Percentiles rank a stretch among this genome's conserved stretches.
phyloP scores from a whole-genome alignment of 2,113 vertebrate species.

The Oplegnathus fasciatus region DNA sequence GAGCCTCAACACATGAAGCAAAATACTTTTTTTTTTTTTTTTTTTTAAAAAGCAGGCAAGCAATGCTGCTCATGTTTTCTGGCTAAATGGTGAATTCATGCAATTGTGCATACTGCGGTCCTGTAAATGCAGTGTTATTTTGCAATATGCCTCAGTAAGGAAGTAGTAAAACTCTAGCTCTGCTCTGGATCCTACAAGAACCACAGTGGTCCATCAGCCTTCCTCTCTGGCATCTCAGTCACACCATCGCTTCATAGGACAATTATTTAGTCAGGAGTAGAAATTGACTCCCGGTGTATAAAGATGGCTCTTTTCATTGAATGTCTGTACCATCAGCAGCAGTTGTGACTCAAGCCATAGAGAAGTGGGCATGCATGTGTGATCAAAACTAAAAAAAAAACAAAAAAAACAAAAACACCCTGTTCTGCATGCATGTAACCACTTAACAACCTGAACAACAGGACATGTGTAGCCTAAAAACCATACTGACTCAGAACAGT shows the following conservation, averaged over 20 bases:
- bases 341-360: constrained; percentile 58
- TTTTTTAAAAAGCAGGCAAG: constrained; percentile 18
- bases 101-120: background rate
- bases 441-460: constrained; percentile 30
- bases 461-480: background rate
- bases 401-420: background rate
- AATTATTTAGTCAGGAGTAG: background rate
- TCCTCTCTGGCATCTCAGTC: constrained; percentile 45
- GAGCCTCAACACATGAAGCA: constrained; percentile 14
- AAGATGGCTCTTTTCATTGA: constrained; percentile 34
- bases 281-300: background rate
- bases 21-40: too few relatives aligned
- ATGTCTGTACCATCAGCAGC: constrained; percentile 55
- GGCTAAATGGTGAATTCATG: background rate
- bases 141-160: constrained; percentile 24
- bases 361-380: constrained; percentile 1
- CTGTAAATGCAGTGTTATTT: constrained; percentile 21
- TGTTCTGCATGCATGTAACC: constrained; percentile 7
- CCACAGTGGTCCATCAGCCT: constrained; percentile 19
- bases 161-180: constrained; percentile 42
- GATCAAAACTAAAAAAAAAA: background rate
- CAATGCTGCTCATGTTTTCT: constrained; percentile 3
- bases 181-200: constrained; percentile 71
- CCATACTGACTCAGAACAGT: background rate
- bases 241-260: constrained; percentile 55